Evolutionary conservation across 2,797 vertebrate genomes (phyloP).

Genomic region (Pangasius krempfi): DNA sequence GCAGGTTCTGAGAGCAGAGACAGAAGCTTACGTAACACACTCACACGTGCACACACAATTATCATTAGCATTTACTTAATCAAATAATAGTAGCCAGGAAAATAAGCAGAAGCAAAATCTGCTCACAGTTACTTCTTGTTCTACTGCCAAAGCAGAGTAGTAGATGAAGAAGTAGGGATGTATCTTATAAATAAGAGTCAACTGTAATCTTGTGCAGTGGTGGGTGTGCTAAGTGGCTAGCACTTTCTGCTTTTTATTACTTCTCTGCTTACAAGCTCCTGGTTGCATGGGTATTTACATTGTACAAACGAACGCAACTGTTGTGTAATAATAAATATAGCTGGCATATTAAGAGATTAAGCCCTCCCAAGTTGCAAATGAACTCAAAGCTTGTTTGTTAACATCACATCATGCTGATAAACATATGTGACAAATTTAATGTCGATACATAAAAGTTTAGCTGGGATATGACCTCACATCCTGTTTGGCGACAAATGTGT

Average conservation of each 20-base stretch:
- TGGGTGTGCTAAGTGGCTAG: neutral
- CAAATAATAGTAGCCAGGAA: conserved; percentile 42
- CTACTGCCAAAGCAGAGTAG: conserved; percentile 21
- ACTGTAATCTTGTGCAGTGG: neutral
- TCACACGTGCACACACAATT: neutral
- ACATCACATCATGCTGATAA: neutral
- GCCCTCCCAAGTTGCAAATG: neutral
- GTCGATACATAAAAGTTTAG: neutral
- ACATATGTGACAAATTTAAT: neutral
- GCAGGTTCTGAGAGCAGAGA: neutral
- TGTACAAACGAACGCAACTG: neutral
- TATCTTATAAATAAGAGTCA: conserved; percentile 22
- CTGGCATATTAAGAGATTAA: neutral
- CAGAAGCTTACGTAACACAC: conserved; percentile 4
- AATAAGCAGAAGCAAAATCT: conserved; percentile 44
- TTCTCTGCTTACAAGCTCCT: conserved; percentile 3
- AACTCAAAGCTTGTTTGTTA: neutral
- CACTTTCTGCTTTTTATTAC: neutral
- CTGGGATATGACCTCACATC: neutral
- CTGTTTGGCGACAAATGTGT: neutral
- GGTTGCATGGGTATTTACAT: conserved; percentile 26
- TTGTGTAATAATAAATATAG: neutral
- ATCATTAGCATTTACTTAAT: conserved; percentile 10
- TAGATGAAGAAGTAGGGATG: conserved; percentile 15
- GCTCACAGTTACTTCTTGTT: conserved; percentile 41